Conservation (phyloP, 2,888 invertebrate species). For the Diarsia brunnea region DNA sequence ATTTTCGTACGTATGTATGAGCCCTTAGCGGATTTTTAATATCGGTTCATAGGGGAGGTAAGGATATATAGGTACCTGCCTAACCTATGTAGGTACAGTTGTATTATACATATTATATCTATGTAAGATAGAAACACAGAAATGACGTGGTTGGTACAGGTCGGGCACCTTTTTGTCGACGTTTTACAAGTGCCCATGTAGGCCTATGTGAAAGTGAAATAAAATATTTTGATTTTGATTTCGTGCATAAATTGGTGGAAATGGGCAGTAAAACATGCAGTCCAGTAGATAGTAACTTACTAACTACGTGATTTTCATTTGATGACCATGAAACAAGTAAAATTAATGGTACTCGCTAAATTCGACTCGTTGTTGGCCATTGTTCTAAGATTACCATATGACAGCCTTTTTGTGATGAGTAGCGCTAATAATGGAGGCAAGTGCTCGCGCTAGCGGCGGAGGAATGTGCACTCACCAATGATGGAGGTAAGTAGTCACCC, state of each 20-base stretch:
- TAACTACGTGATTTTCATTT: neutral
- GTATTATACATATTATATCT: neutral
- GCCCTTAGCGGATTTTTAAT: conserved; percentile 49
- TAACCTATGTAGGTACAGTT: neutral
- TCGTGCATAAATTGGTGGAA: neutral
- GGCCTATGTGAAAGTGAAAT: no score
- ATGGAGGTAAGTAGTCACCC: neutral
- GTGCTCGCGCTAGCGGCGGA: no score
- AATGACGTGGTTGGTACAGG: neutral
- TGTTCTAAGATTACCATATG: no score
- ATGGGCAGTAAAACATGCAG: neutral
- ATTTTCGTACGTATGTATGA: conserved; percentile 57
- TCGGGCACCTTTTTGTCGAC: no score
- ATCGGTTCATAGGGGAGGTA: conserved; percentile 3
- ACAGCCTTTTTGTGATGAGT: no score
- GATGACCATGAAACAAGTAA: neutral
- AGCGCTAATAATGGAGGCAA: neutral
- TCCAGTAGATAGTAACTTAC: neutral
- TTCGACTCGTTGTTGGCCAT: no score
- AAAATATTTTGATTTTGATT: no score
- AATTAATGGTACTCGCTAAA: neutral
- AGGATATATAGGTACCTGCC: neutral
- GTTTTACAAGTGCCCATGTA: no score
- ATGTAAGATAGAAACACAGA: neutral
- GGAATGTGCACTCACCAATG: neutral